Percentiles rank a stretch among this genome's conserved stretches.
phyloP scores from a whole-genome alignment of 2,888 invertebrate genomes.

The Phania funesta region DNA sequence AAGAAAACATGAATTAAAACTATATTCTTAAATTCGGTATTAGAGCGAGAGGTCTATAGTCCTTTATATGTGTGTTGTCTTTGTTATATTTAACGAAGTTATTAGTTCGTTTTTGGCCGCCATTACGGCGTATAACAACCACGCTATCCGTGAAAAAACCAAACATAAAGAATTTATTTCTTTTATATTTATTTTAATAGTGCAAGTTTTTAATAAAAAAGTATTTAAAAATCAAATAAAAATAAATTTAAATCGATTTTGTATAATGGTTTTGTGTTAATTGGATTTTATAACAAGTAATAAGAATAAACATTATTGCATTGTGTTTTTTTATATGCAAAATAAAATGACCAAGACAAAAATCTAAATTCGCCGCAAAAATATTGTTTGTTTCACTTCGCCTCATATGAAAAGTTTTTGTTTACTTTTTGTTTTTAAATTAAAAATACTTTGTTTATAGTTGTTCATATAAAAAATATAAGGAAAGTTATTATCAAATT shows the following conservation, averaged over 20 bases:
- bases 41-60: slow-evolving; percentile 45
- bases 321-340: slow-evolving; percentile 73
- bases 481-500: not conserved
- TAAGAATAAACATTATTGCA: slow-evolving; percentile 37
- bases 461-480: not conserved
- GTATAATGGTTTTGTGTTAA: not conserved
- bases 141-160: slow-evolving; percentile 76
- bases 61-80: slow-evolving; percentile 29
- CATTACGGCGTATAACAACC: slow-evolving; percentile 87
- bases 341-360: slow-evolving; percentile 70
- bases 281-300: not conserved
- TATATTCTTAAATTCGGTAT: slow-evolving; percentile 25
- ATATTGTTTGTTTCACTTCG: slow-evolving; percentile 51
- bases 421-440: slow-evolving; percentile 61
- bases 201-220: slow-evolving; percentile 30
- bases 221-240: not conserved
- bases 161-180: slow-evolving; percentile 70
- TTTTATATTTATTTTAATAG: slow-evolving; percentile 33
- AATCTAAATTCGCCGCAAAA: slow-evolving; percentile 75
- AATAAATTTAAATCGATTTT: not conserved
- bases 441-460: not conserved
- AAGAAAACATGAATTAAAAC: not conserved
- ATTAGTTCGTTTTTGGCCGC: slow-evolving; percentile 81
- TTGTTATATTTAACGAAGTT: slow-evolving; percentile 58
- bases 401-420: slow-evolving; percentile 71